Base-by-base conservation (phyloP, 2,113 vertebrate species). In the Talpa occidentalis region DNA sequence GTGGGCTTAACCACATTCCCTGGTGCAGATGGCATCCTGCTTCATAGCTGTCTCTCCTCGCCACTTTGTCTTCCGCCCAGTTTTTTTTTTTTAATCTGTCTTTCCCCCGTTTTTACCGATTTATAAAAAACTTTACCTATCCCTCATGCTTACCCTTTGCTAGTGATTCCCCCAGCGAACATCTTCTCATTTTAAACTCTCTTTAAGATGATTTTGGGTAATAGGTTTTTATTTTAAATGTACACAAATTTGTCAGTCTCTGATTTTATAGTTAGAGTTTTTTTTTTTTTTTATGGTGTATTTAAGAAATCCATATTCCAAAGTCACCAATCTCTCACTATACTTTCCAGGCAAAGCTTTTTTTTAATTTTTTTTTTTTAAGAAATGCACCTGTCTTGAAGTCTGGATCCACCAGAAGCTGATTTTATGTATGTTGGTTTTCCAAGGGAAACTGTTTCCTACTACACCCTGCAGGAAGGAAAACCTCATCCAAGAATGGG, bases 41-140 rank as follows among this genome's bases (percentile, higher is more conserved):
- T 16, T 6, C 8, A 1, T 10, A 15, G n/a, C 84, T 0, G 2
- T 3, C 11, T 44, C 56, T 62, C 10, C 56, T 37, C 15, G 4
- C 22, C 54, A 22, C 54, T 56, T 22, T 22, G 54, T 56, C 54
- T 56, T 56, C 52, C 6, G 54, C 54, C 19, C 54, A 56, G 49
- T 52, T 21, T 56, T 56, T 56, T 56, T 22, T 22, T 22, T 22
- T 21, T 21, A 54, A 54, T 6, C 54, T 22, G 54, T 7, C 54
- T 56, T 54, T 56, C 54, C 54, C 54, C 54, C 6, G 4, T 56
- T 56, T 21, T 56, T 56, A 56, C 54, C 24, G 3, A 56, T 7
- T 56, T 56, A 56, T 10, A 56, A 22, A 56, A 56, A 56, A 56
- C 54, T 54, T 16, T 56, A 56, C 54, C 17, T 56, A 22, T 2